Conservation (phyloP, 2,797 vertebrate genomes). For the Dipus sagitta region DNA sequence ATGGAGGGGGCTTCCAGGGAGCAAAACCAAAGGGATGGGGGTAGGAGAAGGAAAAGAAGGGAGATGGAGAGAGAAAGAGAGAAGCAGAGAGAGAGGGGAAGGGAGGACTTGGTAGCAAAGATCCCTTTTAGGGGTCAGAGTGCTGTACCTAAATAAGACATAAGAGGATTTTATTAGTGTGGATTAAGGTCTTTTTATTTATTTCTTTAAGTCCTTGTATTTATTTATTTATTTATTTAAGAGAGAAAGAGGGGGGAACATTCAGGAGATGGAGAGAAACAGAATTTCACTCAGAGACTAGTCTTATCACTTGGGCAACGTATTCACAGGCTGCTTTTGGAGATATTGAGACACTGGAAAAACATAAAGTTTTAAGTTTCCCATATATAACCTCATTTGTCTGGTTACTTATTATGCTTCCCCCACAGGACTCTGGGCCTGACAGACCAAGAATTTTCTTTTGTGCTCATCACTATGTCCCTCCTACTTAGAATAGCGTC, state of each 20-base stretch:
- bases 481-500: background rate
- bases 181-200: background rate
- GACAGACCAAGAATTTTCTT: background rate
- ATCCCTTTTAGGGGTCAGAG: rapidly evolving
- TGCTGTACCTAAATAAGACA: background rate
- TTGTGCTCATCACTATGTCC: background rate
- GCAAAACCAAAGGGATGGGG: too few species aligned
- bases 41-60: background rate
- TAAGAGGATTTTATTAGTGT: background rate
- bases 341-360: background rate
- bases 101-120: background rate
- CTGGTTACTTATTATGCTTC: background rate
- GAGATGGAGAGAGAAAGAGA: background rate
- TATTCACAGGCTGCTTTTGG: background rate
- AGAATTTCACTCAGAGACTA: too few species aligned
- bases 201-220: too few species aligned
- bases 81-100: background rate
- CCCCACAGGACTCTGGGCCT: background rate
- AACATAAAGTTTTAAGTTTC: background rate
- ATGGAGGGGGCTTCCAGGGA: background rate
- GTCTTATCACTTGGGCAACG: background rate
- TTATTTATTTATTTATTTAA: too few species aligned
- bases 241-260: background rate
- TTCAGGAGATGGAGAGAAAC: background rate
- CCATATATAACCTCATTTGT: background rate